Evolutionary conservation across 1,140 invertebrate genomes (phyloP).

Genomic region (Ladona fulva): DNA sequence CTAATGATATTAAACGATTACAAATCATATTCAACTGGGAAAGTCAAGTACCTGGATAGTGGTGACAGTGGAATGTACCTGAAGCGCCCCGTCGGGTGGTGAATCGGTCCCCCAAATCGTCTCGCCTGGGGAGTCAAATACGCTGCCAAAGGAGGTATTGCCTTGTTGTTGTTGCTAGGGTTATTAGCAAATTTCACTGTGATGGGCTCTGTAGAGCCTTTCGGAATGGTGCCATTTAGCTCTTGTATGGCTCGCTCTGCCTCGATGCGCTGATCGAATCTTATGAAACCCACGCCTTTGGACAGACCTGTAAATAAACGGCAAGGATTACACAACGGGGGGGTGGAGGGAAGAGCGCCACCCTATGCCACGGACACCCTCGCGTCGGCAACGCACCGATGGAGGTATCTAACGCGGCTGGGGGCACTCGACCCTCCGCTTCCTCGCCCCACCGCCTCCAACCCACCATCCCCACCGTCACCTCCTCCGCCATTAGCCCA

Average conservation of each 20-base stretch:
- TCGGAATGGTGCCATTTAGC: constrained; percentile 93
- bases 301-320: constrained; percentile 65
- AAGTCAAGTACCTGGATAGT: constrained; percentile 48
- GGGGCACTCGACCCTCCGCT: not conserved
- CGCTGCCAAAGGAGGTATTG: constrained; percentile 81
- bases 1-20: constrained; percentile 22
- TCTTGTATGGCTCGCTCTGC: constrained; percentile 97
- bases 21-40: constrained; percentile 23
- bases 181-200: constrained; percentile 99
- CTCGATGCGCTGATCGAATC: constrained; percentile 95
- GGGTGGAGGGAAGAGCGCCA: not conserved
- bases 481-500: not conserved
- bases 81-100: constrained; percentile 84
- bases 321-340: constrained; percentile 14
- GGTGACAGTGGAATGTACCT: constrained; percentile 70
- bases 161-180: constrained; percentile 85
- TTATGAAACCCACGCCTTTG: constrained; percentile 98
- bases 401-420: not conserved
- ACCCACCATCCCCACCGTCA: too few species aligned
- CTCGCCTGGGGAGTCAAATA: constrained; percentile 78
- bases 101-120: constrained; percentile 84
- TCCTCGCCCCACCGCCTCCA: not conserved
- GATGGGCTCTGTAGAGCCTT: constrained; percentile 91
- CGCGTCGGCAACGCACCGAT: not conserved
- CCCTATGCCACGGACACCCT: not conserved